Evolutionary conservation across 1,140 invertebrate species (phyloP).

Genomic region (Brachionus calyciflorus): DNA sequence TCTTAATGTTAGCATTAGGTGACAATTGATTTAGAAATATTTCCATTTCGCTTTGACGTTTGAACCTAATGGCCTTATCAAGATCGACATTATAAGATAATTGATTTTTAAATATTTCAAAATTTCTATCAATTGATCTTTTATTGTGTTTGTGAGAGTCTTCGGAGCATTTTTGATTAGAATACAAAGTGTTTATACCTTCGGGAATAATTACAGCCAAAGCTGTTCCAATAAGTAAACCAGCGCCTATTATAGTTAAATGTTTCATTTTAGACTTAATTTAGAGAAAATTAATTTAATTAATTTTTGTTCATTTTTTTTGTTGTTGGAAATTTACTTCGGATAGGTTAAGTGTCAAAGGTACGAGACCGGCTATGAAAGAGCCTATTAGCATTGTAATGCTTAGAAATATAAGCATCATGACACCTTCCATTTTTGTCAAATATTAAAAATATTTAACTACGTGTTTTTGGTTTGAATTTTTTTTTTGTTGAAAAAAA

Average conservation of each 20-base stretch:
- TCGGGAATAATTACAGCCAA: slow-evolving; percentile 97
- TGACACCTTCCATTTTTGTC: slow-evolving; percentile 74
- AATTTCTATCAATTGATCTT: neutral
- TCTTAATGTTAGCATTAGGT: too few species aligned
- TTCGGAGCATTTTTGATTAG: slow-evolving; percentile 52
- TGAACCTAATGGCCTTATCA: too few species aligned
- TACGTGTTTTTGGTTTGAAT: neutral
- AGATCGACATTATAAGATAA: slow-evolving; percentile 1
- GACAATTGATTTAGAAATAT: too few species aligned
- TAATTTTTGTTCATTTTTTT: neutral
- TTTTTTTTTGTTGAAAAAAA: too few species aligned
- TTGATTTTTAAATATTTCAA: neutral
- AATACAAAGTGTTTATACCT: slow-evolving; percentile 79
- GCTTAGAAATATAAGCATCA: slow-evolving; percentile 74
- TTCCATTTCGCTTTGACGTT: too few species aligned
- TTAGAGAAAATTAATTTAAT: slow-evolving; percentile 49
- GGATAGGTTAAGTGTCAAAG: slow-evolving; percentile 83
- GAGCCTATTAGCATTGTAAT: slow-evolving; percentile 91
- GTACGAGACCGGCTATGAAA: slow-evolving; percentile 86
- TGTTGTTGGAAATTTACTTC: slow-evolving; percentile 70
- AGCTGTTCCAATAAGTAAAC: slow-evolving; percentile 93
- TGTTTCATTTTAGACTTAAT: slow-evolving; percentile 86
- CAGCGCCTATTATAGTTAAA: slow-evolving; percentile 90
- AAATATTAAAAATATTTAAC: slow-evolving; percentile 47
- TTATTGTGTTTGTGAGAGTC: neutral